These are phyloP conservation scores for Lithobates pipiens DNA, from an alignment of 2,797 vertebrate genomes.

Conservation along the genomic window DNA sequence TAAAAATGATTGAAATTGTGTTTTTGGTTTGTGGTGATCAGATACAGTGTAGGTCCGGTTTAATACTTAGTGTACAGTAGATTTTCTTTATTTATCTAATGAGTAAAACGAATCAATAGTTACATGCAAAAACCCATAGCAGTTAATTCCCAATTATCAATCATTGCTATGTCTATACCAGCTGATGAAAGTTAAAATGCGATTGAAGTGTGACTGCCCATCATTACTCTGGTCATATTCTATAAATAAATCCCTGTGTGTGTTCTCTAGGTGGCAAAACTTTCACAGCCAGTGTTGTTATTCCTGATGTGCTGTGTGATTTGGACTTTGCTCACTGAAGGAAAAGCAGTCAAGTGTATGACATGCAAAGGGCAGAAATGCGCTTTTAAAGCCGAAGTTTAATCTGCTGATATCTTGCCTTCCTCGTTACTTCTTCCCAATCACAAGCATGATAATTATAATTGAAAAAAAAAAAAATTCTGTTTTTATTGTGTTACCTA, in stretches of 20 bases:
- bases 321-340: neutral
- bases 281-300: neutral
- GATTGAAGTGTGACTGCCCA: neutral
- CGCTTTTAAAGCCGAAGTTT: neutral
- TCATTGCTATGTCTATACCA: neutral
- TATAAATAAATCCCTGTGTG: neutral
- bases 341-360: neutral
- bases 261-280: neutral
- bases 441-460: too few species aligned
- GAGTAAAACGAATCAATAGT: neutral
- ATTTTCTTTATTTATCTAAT: too few species aligned
- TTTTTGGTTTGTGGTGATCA: too few species aligned
- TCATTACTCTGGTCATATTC: neutral
- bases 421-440: too few species aligned
- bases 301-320: neutral
- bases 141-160: neutral
- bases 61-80: too few species aligned
- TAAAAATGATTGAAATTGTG: too few species aligned
- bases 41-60: too few species aligned
- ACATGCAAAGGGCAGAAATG: neutral
- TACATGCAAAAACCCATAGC: neutral
- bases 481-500: too few species aligned
- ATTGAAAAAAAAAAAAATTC: too few species aligned
- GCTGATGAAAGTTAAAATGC: neutral
- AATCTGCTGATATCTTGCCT: neutral